Base-by-base conservation (phyloP, 2,888 invertebrate genomes). In the Dolichopus griseipennis region DNA sequence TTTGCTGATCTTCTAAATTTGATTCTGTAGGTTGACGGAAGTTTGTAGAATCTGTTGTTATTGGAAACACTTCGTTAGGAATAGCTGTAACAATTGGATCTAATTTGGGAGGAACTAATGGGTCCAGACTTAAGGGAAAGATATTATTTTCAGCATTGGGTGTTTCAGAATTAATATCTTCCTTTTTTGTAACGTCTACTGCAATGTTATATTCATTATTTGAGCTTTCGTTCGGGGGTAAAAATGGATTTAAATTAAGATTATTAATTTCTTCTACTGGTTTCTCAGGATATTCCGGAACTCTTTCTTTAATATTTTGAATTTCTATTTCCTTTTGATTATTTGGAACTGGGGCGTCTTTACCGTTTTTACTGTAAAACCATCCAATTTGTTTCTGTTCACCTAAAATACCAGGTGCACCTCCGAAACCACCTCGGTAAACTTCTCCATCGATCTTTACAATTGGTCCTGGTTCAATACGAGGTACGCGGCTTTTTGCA, bases 401-500 rank as follows among this genome's bases (percentile, higher is more conserved):
- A n/a, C 70, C 68, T 22, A 70, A 69, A 66, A 72, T 68, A 1
- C 72, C 72, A 22, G 72, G 70, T 21, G 70, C 67, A 33, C 70
- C 72, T 66, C 70, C 70, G 66, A 72, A 72, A 12, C 70, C 68
- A 18, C 72, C 72, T 12, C 69, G 70, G 61, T 72, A 70, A 43
- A 70, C 70, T 34, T 63, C 68, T 18, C 27, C 63, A 37, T 37
- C 37, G 12, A 9, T 7, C 1, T 2, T 10, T 10, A 2, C 8
- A 10, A 12, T 10, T 37, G 37, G 10, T 37, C 10, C 2, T 37
- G 37, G 37, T 10, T 37, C 37, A 37, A 37, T 37, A 37, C 37
- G 37, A 37, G 37, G 37, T 10, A 37, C 2, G 8, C 37, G 37
- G 8, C 8, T 37, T 37, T 52, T n/a, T 18, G 6, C n/a, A 52